Conservation (phyloP, 2,888 invertebrate genomes). For the Drosophila stalkeri region DNA sequence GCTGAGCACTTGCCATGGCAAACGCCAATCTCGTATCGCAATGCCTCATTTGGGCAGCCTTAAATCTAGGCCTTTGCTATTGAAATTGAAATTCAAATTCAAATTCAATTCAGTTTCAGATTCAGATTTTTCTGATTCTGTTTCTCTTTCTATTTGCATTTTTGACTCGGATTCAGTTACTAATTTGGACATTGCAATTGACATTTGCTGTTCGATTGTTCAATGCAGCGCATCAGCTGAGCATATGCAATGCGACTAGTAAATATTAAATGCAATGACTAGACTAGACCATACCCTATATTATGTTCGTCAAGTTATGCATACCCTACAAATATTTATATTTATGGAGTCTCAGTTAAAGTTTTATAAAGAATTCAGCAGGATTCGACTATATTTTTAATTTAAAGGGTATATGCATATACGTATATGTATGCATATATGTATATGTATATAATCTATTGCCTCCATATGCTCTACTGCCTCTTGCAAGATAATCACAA, state of each 20-base stretch:
- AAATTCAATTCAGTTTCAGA: conserved; percentile 6
- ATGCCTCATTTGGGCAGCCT: background rate
- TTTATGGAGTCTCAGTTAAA: too few species aligned
- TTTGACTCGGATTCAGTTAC: background rate
- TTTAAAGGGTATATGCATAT: too few species aligned
- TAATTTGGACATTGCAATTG: background rate
- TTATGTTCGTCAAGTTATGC: too few species aligned
- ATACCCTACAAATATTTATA: too few species aligned
- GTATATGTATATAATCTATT: background rate
- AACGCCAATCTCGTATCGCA: background rate
- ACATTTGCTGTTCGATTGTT: background rate
- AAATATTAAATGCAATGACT: background rate
- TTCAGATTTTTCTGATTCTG: background rate
- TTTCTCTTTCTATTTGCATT: background rate
- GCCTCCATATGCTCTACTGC: background rate
- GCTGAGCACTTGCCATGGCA: background rate
- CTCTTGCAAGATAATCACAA: background rate
- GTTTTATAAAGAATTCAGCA: too few species aligned
- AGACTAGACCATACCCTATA: background rate
- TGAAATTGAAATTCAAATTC: background rate
- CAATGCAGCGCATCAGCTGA: background rate
- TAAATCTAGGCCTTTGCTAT: conserved; percentile 5
- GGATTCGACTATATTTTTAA: too few species aligned
- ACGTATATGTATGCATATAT: background rate
- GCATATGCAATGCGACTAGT: background rate